phyloP scores from a whole-genome alignment of 2,888 invertebrate genomes.

The Seira ritae region DNA sequence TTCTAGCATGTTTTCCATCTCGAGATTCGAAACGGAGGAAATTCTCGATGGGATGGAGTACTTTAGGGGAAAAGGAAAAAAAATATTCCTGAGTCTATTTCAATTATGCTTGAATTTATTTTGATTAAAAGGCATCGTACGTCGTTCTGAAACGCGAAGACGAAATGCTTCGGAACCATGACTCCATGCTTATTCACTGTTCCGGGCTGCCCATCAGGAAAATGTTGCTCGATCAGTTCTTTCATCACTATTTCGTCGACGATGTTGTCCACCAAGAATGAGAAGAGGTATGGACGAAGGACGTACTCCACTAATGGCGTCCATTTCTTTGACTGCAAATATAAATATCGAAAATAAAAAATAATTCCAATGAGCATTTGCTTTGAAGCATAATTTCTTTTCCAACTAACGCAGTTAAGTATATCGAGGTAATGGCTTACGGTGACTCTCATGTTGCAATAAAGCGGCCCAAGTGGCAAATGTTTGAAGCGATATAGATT shows the following conservation, averaged over 20 bases:
- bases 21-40: conserved; percentile 4
- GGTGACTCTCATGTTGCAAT: neutral
- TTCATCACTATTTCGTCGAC: conserved; percentile 43
- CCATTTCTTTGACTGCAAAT: conserved; percentile 32
- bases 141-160: neutral
- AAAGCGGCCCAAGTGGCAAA: conserved; percentile 40
- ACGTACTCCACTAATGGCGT: conserved; percentile 33
- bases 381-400: no score
- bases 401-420: neutral
- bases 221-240: conserved; percentile 33
- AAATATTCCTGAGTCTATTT: neutral
- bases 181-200: conserved; percentile 18
- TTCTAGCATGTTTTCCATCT: conserved; percentile 51
- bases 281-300: conserved; percentile 37
- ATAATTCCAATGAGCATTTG: neutral
- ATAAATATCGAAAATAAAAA: neutral
- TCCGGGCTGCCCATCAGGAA: conserved; percentile 17
- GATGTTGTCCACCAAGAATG: conserved; percentile 45
- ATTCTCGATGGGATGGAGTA: conserved; percentile 22
- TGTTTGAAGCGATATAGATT: conserved; percentile 45
- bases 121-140: neutral
- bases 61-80: neutral
- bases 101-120: neutral
- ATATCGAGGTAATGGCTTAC: no score
- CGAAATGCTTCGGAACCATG: conserved; percentile 14